phyloP scores from a whole-genome alignment of 2,113 vertebrate genomes.

The Barbus barbus region DNA sequence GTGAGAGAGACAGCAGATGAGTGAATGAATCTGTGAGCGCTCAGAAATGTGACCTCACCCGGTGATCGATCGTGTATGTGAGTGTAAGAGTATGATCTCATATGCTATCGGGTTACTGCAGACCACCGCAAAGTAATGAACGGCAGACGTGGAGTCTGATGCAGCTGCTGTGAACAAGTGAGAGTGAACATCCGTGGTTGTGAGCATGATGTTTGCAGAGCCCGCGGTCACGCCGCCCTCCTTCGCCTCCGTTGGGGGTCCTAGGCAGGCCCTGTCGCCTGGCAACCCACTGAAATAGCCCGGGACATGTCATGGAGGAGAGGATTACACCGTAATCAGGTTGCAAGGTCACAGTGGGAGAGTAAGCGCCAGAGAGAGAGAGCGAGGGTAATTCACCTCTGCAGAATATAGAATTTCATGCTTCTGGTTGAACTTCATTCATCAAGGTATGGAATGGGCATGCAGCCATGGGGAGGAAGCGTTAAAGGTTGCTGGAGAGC shows the following conservation, averaged over 20 bases:
- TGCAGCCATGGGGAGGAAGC: slow-evolving; percentile 44
- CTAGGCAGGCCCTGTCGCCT: slow-evolving; percentile 70
- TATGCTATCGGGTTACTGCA: slow-evolving; percentile 22
- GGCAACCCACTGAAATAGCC: slow-evolving; percentile 72
- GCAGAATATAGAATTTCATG: slow-evolving; percentile 60
- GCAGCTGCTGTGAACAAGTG: slow-evolving; percentile 34
- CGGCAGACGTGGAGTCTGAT: neutral
- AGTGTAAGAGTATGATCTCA: slow-evolving; percentile 15
- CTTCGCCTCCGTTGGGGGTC: slow-evolving; percentile 59
- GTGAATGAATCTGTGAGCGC: slow-evolving; percentile 41
- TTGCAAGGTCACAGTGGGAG: slow-evolving; percentile 60
- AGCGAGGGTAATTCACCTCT: slow-evolving; percentile 44
- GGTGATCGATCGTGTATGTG: neutral
- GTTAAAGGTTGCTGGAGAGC: slow-evolving; percentile 1
- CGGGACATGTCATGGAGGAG: slow-evolving; percentile 62
- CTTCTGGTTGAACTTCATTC: slow-evolving; percentile 56
- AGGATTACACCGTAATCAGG: slow-evolving; percentile 64
- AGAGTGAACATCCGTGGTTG: slow-evolving; percentile 18
- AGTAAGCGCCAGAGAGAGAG: slow-evolving; percentile 8
- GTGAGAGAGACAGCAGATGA: slow-evolving; percentile 11
- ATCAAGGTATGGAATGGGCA: slow-evolving; percentile 56
- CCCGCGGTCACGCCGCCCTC: slow-evolving; percentile 52
- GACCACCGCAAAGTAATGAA: slow-evolving; percentile 19
- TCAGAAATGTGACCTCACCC: neutral
- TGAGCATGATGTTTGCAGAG: neutral